Conservation (phyloP, 1,140 invertebrate genomes). For the Popillia japonica region DNA sequence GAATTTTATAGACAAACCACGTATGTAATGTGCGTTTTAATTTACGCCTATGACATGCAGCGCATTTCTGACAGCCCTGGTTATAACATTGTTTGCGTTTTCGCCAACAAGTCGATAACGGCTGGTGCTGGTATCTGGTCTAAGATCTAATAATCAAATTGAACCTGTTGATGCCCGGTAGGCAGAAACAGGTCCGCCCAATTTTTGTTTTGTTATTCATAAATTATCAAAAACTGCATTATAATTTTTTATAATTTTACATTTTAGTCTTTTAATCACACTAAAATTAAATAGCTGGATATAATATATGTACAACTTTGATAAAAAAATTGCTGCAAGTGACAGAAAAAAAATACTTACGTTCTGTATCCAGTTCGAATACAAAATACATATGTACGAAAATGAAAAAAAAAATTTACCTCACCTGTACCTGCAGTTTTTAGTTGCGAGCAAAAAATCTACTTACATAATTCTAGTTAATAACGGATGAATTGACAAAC, state of each 20-base stretch:
- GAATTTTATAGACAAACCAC: too few species aligned
- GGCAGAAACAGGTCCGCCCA: too few species aligned
- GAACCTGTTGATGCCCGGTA: too few species aligned
- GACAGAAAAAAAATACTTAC: conserved; percentile 46
- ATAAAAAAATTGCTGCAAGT: conserved; percentile 40
- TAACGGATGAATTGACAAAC: neutral
- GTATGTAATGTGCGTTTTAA: too few species aligned
- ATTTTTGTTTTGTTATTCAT: too few species aligned
- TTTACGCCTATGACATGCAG: too few species aligned
- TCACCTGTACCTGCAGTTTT: conserved; percentile 18
- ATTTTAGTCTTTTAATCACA: conserved; percentile 20
- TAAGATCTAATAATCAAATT: too few species aligned
- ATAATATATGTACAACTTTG: conserved; percentile 20
- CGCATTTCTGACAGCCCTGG: too few species aligned
- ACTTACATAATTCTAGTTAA: neutral
- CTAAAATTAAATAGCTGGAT: neutral
- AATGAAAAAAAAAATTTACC: neutral
- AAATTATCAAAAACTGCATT: conserved; percentile 11
- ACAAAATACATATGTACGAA: neutral
- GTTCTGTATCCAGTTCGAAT: neutral
- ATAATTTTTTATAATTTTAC: neutral
- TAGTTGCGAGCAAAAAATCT: neutral
- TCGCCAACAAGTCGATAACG: too few species aligned
- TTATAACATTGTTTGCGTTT: too few species aligned
- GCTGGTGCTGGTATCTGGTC: too few species aligned